Percentiles rank a stretch among this genome's conserved stretches.
These are phyloP conservation scores for Chloroceryle inda DNA, from an alignment of 2,797 vertebrate species.

Conservation along the genomic window DNA sequence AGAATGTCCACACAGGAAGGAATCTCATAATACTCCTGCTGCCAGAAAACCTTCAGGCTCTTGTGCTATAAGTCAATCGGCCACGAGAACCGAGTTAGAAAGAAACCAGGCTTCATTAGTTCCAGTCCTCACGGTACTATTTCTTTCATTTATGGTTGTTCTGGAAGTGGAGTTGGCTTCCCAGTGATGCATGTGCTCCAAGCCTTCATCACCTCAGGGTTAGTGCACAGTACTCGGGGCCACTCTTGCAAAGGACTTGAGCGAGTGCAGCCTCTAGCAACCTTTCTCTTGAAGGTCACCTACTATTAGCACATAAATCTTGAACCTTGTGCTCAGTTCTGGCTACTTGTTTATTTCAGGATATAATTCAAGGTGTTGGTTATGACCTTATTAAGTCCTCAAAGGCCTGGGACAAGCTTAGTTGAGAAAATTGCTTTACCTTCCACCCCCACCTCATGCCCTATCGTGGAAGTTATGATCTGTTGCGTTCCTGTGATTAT, in stretches of 20 bases:
- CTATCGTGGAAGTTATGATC: slow-evolving; percentile 17
- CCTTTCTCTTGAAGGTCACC: slow-evolving; percentile 54
- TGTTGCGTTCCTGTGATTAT: slow-evolving; percentile 31
- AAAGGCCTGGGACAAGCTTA: slow-evolving; percentile 55
- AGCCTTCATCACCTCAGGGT: neutral
- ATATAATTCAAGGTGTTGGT: slow-evolving; percentile 65
- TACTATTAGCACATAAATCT: slow-evolving; percentile 60
- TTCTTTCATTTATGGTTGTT: slow-evolving; percentile 31
- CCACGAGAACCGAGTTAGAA: slow-evolving; percentile 41
- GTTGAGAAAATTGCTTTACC: slow-evolving; percentile 67
- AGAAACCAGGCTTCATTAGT: slow-evolving; percentile 39
- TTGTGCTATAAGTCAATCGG: neutral
- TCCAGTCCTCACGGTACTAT: slow-evolving; percentile 13
- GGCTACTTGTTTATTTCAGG: slow-evolving; percentile 68
- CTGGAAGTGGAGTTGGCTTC: neutral
- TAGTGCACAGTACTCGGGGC: neutral
- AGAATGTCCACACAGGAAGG: neutral
- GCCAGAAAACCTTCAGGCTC: slow-evolving; percentile 16
- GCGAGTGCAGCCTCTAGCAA: neutral
- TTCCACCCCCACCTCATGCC: neutral
- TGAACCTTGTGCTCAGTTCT: slow-evolving; percentile 9
- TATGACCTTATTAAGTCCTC: slow-evolving; percentile 52
- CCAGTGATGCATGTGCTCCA: neutral
- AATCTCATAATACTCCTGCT: neutral
- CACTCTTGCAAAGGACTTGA: neutral